A percentile compares a stretch with the other conserved stretches of the same genome.
Conservation (phyloP, 2,888 invertebrate species). For the Cerastoderma edule region DNA sequence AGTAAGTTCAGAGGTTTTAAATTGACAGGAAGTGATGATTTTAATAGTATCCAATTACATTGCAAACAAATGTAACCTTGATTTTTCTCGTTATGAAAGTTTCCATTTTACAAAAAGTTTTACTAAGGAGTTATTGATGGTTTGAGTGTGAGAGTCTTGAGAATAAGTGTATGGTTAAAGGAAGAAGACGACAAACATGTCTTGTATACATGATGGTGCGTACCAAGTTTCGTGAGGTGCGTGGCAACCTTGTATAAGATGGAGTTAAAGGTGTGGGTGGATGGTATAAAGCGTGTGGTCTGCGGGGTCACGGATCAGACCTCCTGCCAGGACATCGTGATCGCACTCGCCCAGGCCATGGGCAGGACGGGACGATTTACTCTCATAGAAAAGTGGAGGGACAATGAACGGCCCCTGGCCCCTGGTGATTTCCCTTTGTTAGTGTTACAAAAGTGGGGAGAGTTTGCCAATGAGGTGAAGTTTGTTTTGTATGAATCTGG, state of each 20-base stretch:
- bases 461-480: slow-evolving; percentile 98
- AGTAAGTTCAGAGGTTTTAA: no score
- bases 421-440: slow-evolving; percentile 95
- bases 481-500: slow-evolving; percentile 90
- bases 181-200: no score
- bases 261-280: slow-evolving; percentile 99
- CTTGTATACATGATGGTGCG: no score
- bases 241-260: slow-evolving; percentile 85
- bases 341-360: slow-evolving; percentile 98
- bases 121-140: no score
- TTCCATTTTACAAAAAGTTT: no score
- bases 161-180: no score
- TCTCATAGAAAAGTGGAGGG: slow-evolving; percentile 97
- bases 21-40: no score
- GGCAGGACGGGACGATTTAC: slow-evolving; percentile 99
- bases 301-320: slow-evolving; percentile 98
- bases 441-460: slow-evolving; percentile 97
- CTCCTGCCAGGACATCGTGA: slow-evolving; percentile 98
- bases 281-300: slow-evolving; percentile 98
- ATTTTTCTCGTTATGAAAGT: no score
- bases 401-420: slow-evolving; percentile 95
- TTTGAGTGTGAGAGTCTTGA: no score
- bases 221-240: slow-evolving; percentile 1
- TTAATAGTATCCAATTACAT: no score
- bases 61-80: no score